A percentile compares a stretch with the other conserved stretches of the same genome.
phyloP scores from a whole-genome alignment of 2,888 invertebrate species.

The Hirtodrosophila cameraria region DNA sequence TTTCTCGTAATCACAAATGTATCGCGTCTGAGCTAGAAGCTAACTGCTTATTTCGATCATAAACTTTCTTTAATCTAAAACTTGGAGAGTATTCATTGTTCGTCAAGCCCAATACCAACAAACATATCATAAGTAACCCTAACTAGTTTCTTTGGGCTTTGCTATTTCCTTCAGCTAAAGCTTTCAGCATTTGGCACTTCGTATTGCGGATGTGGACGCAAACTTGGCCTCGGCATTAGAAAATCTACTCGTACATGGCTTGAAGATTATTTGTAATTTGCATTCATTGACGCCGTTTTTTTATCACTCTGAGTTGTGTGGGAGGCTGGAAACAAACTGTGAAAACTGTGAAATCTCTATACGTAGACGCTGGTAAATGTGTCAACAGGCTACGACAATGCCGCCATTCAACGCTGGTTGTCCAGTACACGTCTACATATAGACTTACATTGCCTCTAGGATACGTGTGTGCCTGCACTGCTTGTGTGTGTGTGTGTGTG shows the following conservation, averaged over 20 bases:
- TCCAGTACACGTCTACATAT: conserved; percentile 48
- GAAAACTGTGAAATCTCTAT: conserved; percentile 60
- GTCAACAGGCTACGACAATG: conserved; percentile 67
- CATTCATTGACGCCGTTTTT: conserved; percentile 71
- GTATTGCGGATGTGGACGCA: conserved; percentile 23
- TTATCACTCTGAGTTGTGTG: conserved; percentile 37
- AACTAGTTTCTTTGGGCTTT: conserved; percentile 42
- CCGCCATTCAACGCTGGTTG: conserved; percentile 56
- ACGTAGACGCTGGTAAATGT: conserved; percentile 45
- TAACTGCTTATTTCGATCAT: too few species aligned
- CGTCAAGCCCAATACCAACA: neutral
- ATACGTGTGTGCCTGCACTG: conserved; percentile 6
- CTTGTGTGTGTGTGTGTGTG: conserved; percentile 12
- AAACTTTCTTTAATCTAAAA: too few species aligned
- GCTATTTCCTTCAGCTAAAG: conserved; percentile 51
- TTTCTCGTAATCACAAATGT: too few species aligned
- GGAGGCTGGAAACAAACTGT: conserved; percentile 37
- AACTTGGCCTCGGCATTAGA: conserved; percentile 55
- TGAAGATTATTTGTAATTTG: conserved; percentile 69
- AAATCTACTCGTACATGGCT: conserved; percentile 37
- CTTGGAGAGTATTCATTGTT: conserved; percentile 13
- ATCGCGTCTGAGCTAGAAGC: too few species aligned
- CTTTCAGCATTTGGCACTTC: conserved; percentile 47
- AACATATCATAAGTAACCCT: conserved; percentile 21
- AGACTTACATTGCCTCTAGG: conserved; percentile 36